Percentiles rank a stretch among this genome's conserved stretches.
Conservation (phyloP, 2,797 vertebrate genomes). For the Microctenopoma lineatum region DNA sequence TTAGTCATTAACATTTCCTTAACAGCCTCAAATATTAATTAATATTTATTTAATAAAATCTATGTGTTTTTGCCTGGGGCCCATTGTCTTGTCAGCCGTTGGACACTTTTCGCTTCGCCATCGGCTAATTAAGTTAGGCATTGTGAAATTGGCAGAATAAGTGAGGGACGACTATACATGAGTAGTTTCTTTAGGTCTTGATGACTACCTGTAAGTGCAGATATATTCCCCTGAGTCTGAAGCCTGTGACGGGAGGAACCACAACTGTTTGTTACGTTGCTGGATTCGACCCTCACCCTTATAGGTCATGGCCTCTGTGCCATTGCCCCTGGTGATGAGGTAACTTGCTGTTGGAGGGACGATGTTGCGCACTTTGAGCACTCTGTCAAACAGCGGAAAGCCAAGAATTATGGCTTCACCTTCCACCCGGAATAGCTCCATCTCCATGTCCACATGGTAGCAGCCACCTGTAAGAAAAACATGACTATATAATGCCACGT, state of each 20-base stretch:
- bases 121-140: too few relatives aligned
- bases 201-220: constrained; percentile 87
- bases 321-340: constrained; percentile 62
- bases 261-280: constrained; percentile 73
- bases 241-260: constrained; percentile 86
- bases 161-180: too few relatives aligned
- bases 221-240: constrained; percentile 88
- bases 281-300: constrained; percentile 62
- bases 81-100: too few relatives aligned
- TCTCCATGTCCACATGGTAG: constrained; percentile 48
- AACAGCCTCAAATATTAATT: too few relatives aligned
- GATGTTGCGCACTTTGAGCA: constrained; percentile 42
- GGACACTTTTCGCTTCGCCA: too few relatives aligned
- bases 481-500: background rate
- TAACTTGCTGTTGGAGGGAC: constrained; percentile 30
- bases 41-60: too few relatives aligned
- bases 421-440: constrained; percentile 63
- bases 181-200: background rate
- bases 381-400: constrained; percentile 71
- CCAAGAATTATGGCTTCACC: constrained; percentile 86
- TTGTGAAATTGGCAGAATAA: too few relatives aligned
- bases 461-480: constrained; percentile 65
- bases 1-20: too few relatives aligned
- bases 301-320: constrained; percentile 51
- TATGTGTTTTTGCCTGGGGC: too few relatives aligned